Conservation (phyloP, 2,888 invertebrate species). For the Himalopsyche kuldschensis region DNA sequence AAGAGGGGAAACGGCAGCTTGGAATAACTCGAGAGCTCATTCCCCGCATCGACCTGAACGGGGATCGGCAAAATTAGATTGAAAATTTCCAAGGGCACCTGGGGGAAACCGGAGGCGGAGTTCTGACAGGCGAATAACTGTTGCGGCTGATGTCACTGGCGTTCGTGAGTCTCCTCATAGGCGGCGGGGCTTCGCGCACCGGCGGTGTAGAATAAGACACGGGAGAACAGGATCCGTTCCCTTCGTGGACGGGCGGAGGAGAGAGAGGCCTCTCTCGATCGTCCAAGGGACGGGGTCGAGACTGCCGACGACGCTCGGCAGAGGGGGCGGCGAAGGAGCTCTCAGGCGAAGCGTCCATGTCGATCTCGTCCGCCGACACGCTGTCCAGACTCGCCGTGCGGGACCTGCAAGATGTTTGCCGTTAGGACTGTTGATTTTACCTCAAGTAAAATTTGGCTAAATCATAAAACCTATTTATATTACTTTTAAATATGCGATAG, state of each 20-base stretch:
- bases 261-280: slow-evolving; percentile 61
- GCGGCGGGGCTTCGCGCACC: slow-evolving; percentile 47
- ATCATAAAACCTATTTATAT: too few species aligned
- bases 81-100: slow-evolving; percentile 44
- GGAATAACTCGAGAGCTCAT: too few species aligned
- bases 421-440: background rate
- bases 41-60: background rate
- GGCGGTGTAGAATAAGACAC: slow-evolving; percentile 64
- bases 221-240: slow-evolving; percentile 62
- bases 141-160: slow-evolving; percentile 46
- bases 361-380: slow-evolving; percentile 59
- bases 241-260: slow-evolving; percentile 50
- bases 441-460: background rate
- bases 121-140: slow-evolving; percentile 49
- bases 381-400: slow-evolving; percentile 71
- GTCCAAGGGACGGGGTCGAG: slow-evolving; percentile 41
- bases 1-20: too few species aligned
- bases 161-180: slow-evolving; percentile 46
- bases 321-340: slow-evolving; percentile 25
- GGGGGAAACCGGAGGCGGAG: slow-evolving; percentile 54
- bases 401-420: slow-evolving; percentile 48
- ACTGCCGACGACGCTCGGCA: background rate
- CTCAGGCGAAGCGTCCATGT: slow-evolving; percentile 28
- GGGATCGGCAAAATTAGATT: slow-evolving; percentile 29
- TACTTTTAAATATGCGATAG: too few species aligned